phyloP scores from a whole-genome alignment of 1,140 invertebrate genomes.

The Bombus sylvicola region DNA sequence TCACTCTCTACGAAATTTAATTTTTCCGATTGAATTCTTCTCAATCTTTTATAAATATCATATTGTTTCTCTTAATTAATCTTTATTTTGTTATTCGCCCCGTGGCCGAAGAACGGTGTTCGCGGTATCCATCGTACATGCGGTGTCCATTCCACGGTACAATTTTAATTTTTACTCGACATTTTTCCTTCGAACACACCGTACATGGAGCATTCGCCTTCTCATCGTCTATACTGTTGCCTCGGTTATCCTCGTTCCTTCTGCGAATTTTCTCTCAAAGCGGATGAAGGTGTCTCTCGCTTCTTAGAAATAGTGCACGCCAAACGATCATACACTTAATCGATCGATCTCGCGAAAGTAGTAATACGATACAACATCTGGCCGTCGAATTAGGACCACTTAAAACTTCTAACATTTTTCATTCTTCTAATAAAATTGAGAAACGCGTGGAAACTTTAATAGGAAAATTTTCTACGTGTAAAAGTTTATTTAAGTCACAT shows the following conservation, averaged over 20 bases:
- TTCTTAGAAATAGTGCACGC: slow-evolving; percentile 17
- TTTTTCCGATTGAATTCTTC: not conserved
- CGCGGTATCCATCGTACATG: slow-evolving; percentile 63
- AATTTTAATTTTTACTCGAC: slow-evolving; percentile 56
- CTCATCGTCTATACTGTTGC: slow-evolving; percentile 6
- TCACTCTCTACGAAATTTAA: too few relatives aligned
- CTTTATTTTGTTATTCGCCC: slow-evolving; percentile 44
- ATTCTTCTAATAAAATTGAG: not conserved
- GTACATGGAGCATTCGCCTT: slow-evolving; percentile 8
- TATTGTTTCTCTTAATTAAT: slow-evolving; percentile 50
- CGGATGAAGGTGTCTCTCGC: not conserved
- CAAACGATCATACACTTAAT: not conserved
- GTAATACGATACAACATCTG: not conserved
- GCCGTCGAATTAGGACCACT: not conserved
- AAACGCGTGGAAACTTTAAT: not conserved
- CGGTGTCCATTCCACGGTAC: slow-evolving; percentile 71
- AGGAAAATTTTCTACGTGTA: not conserved
- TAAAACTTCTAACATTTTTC: not conserved
- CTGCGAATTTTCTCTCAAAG: not conserved
- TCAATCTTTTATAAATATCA: not conserved
- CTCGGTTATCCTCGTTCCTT: not conserved
- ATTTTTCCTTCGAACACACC: not conserved
- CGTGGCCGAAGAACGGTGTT: slow-evolving; percentile 61
- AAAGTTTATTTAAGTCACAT: too few relatives aligned
- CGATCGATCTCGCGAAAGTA: not conserved